Conservation (phyloP, 2,113 vertebrate species). For the Regulus satrapa region DNA sequence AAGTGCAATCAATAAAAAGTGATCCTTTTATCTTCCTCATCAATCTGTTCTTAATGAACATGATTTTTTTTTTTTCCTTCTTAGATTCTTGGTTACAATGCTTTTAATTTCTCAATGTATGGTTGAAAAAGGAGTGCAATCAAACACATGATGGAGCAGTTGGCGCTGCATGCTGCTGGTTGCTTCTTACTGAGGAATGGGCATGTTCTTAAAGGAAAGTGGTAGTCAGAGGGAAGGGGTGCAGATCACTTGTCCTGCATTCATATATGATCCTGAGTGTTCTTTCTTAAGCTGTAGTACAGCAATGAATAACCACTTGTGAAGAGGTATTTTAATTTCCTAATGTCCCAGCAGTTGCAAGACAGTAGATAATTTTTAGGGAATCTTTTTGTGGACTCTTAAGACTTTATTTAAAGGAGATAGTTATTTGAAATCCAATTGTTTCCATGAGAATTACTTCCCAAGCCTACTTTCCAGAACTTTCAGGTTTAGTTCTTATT, state of each 20-base stretch:
- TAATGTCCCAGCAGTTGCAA: neutral
- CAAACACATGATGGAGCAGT: neutral
- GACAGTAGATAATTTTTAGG: neutral
- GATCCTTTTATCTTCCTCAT: slow-evolving; percentile 49
- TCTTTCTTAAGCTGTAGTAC: neutral
- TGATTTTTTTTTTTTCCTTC: neutral
- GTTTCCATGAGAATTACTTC: neutral
- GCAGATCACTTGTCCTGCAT: neutral
- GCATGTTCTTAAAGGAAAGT: neutral
- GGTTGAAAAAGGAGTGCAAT: neutral
- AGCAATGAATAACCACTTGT: neutral
- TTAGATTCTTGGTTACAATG: neutral
- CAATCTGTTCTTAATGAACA: slow-evolving; percentile 47
- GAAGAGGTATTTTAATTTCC: neutral
- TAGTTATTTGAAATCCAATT: neutral
- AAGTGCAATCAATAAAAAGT: slow-evolving; percentile 57
- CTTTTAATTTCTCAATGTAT: slow-evolving; percentile 14
- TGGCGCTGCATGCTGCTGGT: neutral
- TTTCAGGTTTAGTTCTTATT: neutral
- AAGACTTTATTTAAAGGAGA: neutral
- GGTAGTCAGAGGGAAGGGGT: neutral
- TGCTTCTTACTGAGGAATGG: neutral
- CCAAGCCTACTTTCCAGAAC: neutral
- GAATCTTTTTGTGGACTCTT: neutral
- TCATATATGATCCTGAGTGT: neutral